These are phyloP conservation scores for Cichlasoma orientale DNA, from an alignment of 2,797 vertebrate species.

Conservation along the genomic window DNA sequence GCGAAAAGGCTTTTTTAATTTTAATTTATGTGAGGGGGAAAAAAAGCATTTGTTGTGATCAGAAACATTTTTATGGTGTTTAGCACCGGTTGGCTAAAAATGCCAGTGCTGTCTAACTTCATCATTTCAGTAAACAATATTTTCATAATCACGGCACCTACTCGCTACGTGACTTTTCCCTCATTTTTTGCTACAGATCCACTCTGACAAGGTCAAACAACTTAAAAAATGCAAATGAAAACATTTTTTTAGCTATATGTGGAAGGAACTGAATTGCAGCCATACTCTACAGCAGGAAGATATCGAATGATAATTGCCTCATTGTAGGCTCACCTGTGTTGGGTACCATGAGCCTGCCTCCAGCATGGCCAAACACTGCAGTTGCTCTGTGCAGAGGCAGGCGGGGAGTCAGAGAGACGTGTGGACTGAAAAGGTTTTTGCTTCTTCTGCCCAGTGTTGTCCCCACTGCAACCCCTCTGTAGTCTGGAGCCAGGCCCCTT, in stretches of 20 bases:
- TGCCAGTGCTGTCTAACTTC: not conserved
- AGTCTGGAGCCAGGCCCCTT: conserved; percentile 82
- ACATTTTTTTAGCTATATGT: not conserved
- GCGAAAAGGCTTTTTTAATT: not conserved
- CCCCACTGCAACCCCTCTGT: conserved; percentile 79
- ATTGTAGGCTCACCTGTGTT: conserved; percentile 86
- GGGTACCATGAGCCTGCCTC: conserved; percentile 90
- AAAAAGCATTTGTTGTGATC: not conserved
- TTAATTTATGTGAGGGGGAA: not conserved
- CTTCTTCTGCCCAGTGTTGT: conserved; percentile 75
- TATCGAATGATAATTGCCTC: not conserved
- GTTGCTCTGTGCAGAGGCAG: conserved; percentile 83
- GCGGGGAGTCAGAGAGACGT: conserved; percentile 73
- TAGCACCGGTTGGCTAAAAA: not conserved
- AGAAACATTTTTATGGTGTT: conserved; percentile 17
- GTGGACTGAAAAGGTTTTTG: conserved; percentile 81
- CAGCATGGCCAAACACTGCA: conserved; percentile 88
- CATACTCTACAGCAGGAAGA: not conserved
- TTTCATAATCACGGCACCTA: conserved; percentile 4
- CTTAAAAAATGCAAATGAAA: not conserved
- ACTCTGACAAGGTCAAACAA: not conserved
- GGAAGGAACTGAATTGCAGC: not conserved
- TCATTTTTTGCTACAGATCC: not conserved
- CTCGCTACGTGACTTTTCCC: not conserved
- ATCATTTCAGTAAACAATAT: conserved; percentile 34